Evolutionary conservation across 2,888 invertebrate species (phyloP).

Genomic region (Himalopsyche tibetana): DNA sequence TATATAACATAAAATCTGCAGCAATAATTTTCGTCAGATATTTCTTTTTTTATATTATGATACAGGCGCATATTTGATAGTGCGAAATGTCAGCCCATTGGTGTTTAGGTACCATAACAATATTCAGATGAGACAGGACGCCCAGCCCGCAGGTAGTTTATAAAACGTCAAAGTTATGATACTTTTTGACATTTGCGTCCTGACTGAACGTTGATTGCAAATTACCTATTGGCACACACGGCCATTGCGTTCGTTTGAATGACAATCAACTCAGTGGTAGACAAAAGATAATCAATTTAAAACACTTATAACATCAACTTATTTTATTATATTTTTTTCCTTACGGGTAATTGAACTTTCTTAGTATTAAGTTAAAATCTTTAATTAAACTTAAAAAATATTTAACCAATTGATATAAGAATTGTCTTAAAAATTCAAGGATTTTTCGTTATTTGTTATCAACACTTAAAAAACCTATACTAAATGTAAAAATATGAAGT

Average conservation of each 20-base stretch:
- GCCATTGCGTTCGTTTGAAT: neutral
- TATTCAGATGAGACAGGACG: conserved; percentile 3
- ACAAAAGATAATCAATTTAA: neutral
- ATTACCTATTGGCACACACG: neutral
- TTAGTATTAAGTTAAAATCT: too few relatives aligned
- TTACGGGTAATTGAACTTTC: too few relatives aligned
- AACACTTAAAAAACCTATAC: too few relatives aligned
- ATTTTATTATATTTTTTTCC: too few relatives aligned
- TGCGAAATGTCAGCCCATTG: conserved; percentile 23
- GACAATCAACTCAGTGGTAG: neutral
- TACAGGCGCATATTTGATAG: conserved; percentile 5
- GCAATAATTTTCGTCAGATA: conserved; percentile 28
- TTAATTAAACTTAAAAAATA: too few relatives aligned
- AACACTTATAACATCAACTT: too few relatives aligned
- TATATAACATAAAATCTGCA: neutral
- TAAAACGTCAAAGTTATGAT: conserved; percentile 43
- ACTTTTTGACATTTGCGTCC: conserved; percentile 21
- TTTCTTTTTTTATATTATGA: conserved; percentile 10
- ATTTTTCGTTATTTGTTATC: too few relatives aligned
- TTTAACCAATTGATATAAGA: too few relatives aligned
- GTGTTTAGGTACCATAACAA: neutral
- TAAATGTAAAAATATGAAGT: too few relatives aligned
- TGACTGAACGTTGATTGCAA: neutral
- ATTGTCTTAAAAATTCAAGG: too few relatives aligned
- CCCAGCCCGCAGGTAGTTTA: neutral